A percentile compares a stretch with the other conserved stretches of the same genome.
Conservation (phyloP, 2,888 invertebrate species). For the Drosophila setosimentum region DNA sequence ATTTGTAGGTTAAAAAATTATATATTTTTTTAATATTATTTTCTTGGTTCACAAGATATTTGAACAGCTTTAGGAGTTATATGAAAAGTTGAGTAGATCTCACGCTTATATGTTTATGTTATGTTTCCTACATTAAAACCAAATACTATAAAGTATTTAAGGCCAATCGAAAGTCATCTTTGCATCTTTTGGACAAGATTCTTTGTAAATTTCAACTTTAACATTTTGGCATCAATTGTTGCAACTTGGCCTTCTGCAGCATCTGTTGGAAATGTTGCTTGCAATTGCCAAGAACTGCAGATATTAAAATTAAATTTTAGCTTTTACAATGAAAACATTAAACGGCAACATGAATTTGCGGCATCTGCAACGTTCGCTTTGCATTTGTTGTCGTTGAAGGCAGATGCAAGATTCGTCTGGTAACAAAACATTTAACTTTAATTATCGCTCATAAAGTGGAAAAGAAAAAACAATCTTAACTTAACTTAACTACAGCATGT, state of each 20-base stretch:
- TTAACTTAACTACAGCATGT: conserved; percentile 43
- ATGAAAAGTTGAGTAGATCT: background rate
- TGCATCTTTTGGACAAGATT: background rate
- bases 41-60: background rate
- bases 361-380: conserved; percentile 15
- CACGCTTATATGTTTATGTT: rapidly evolving
- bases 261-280: conserved; percentile 12
- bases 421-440: conserved; percentile 69
- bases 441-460: conserved; percentile 66
- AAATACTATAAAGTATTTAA: background rate
- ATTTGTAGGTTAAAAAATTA: background rate
- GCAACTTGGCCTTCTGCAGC: conserved; percentile 32
- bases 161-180: background rate
- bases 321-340: conserved; percentile 1
- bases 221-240: conserved; percentile 10
- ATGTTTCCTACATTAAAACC: background rate
- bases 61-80: background rate
- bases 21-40: background rate
- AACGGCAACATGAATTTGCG: conserved; percentile 1
- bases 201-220: background rate
- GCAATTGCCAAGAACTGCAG: conserved; percentile 40
- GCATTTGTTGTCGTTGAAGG: conserved; percentile 5
- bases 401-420: conserved; percentile 2
- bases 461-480: conserved; percentile 40
- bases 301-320: conserved; percentile 53